Evolutionary conservation across 2,888 invertebrate species (phyloP), one percentile per base, ranked within the genome.

Genomic region (Drosophila incognita): DNA sequence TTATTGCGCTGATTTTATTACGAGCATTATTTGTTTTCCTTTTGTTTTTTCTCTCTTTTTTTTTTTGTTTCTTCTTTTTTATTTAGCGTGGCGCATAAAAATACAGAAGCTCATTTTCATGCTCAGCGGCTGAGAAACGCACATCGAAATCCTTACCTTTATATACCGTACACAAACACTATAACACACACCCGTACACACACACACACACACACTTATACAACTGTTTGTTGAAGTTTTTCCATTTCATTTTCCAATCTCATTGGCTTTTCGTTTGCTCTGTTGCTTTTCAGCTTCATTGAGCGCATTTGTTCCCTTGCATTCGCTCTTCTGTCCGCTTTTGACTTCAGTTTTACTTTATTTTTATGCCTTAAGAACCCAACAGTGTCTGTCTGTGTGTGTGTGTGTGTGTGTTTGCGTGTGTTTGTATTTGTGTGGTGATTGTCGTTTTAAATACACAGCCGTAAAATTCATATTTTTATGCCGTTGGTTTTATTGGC

Each of bases 231-330:
- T 61, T 69, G 62, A 78, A 81, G 75, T 74, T 79, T 69, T 89
- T 85, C 87, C 85, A 85, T 85, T 89, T 87, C 82, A 85, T 89
- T 85, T 85, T 85, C 79, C 85, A 85, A 89, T 85, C 83, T 89
- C 75, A 89, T 74, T 79, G 82, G 74, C 74, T 60, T 71, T 70
- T 58, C 62, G 60, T 40, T 18, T 36, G 68, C 79, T 58, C 56
- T 61, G 70, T 77, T 87, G 82, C 79, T 73, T 66, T 88, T 88
- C 87, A 81, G 85, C 79, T 81, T 88, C 89, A 88, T 83, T 85
- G 89, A 73, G 73, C 87, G 76, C 83, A 73, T 76, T 83, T 86
- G 66, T 83, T 81, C 63, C 70, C 80, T 63, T 49, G 35, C 53
- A 62, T 53, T 69, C 21, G 35, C 52, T 58, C 24, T 49, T 53